Conservation (phyloP, 2,888 invertebrate genomes). For the Parochlus steinenii region DNA sequence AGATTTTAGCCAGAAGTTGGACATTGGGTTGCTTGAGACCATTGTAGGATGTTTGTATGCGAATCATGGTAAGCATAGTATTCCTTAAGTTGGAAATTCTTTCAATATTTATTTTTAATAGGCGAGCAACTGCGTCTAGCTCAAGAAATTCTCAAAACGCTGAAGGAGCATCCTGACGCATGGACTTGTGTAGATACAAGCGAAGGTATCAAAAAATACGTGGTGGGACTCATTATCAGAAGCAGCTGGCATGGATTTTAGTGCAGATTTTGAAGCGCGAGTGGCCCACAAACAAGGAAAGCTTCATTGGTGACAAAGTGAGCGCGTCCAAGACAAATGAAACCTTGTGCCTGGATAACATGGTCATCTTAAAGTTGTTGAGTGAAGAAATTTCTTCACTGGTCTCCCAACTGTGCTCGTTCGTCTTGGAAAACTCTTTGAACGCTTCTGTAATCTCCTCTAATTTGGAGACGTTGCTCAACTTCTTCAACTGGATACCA, state of each 20-base stretch:
- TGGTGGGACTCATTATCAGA: conserved; percentile 95
- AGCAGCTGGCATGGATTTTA: conserved; percentile 95
- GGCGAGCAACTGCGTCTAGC: conserved; percentile 84
- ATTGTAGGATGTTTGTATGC: conserved; percentile 85
- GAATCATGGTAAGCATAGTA: no score
- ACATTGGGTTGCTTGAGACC: conserved; percentile 86
- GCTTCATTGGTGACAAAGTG: conserved; percentile 97
- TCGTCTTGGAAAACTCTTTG: conserved; percentile 94
- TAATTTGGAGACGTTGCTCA: conserved; percentile 85
- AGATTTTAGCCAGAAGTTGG: conserved; percentile 93
- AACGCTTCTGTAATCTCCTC: conserved; percentile 91
- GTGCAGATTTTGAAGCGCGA: conserved; percentile 98
- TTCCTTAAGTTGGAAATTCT: no score
- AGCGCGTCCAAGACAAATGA: conserved; percentile 98
- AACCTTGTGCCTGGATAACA: conserved; percentile 97
- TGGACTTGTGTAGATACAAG: no score
- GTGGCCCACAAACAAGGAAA: no score
- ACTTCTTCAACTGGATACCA: conserved; percentile 99
- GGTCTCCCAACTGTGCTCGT: conserved; percentile 94
- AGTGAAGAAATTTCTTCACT: conserved; percentile 89
- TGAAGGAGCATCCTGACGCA: no score
- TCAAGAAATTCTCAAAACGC: conserved; percentile 83
- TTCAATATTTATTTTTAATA: no score
- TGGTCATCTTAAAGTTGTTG: no score
- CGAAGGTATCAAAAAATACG: no score